Evolutionary conservation across 2,113 vertebrate genomes (phyloP), one percentile per base, ranked within the genome.

Genomic region (Eublepharis macularius): DNA sequence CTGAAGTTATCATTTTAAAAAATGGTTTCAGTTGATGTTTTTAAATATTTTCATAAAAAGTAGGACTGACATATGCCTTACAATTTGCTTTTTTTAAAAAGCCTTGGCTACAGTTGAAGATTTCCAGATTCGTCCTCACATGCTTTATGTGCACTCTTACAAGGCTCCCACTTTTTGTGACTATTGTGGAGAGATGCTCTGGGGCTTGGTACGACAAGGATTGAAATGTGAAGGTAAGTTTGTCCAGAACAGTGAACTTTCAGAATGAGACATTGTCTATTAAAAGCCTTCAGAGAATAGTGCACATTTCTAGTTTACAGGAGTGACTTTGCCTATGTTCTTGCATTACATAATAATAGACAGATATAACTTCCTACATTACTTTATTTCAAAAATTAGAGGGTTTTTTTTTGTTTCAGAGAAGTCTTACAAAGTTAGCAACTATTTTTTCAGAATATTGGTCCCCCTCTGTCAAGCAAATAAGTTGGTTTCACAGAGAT

Each of bases 121-220:
- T 90, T 99, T 99, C 96, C 98, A 99, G 96, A 99, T 99, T 91
- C 98, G 98, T 89, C 99, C 99, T 88, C 99, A 99, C 94, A 97
- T 98, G 83, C 98, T 99, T 54, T 98, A 98, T 63, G 99, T 99
- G 87, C 99, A 99, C 96, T 99, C 99, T 90, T 99, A 99, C 95
- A 99, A 99, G 93, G 98, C 99, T 84, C 99, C 99, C 91, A 98
- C 99, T 85, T 99, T 99, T 95, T 99, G 99, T 90, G 99, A 99
- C 96, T 99, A 99, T 96, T 99, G 99, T 19, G 99, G 98, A 87
- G 99, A 99, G 95, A 99, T 99, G 99, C 97, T 99, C 68, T 99
- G 98, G 98, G 99, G 98, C 92, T 97, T 99, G 81, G 98, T 99
- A 91, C 98, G 99, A 75, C 99, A 99, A 92, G 98, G 99, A 73